Conservation (phyloP, 2,888 invertebrate species). For the Pycnomerus fuliginosus region DNA sequence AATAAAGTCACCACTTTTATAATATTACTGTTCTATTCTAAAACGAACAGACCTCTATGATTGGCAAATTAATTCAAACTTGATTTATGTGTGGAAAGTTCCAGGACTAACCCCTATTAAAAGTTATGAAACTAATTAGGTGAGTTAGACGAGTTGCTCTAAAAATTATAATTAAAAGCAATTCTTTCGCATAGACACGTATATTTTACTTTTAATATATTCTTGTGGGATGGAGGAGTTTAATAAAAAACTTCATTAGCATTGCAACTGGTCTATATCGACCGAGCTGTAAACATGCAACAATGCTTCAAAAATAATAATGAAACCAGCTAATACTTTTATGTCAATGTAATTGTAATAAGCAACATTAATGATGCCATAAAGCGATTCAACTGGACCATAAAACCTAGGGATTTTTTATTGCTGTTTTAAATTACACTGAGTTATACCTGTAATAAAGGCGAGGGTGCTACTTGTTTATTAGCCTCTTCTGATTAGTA, state of each 20-base stretch:
- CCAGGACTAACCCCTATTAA: no score
- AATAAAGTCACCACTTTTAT: no score
- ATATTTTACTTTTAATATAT: background rate
- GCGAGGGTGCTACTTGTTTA: background rate
- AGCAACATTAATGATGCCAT: constrained; percentile 12
- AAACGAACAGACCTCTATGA: no score
- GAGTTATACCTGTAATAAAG: constrained; percentile 1
- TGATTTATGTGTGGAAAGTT: no score
- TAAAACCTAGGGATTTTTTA: constrained; percentile 13
- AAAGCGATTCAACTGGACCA: constrained; percentile 8
- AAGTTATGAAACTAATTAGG: no score
- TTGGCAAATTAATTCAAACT: no score
- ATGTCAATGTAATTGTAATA: constrained; percentile 18
- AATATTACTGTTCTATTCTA: no score
- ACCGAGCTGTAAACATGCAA: no score
- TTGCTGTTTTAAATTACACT: constrained; percentile 14
- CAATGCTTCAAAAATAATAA: background rate
- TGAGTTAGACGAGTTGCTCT: background rate
- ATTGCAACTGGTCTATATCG: constrained; percentile 2
- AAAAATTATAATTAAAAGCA: background rate
- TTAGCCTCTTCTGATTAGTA: background rate
- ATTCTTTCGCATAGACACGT: background rate
- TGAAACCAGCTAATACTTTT: no score
- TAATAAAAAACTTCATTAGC: background rate
- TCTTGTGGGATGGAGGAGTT: background rate